Conservation (phyloP, 2,888 invertebrate genomes). For the Carterocephalus palaemon region DNA sequence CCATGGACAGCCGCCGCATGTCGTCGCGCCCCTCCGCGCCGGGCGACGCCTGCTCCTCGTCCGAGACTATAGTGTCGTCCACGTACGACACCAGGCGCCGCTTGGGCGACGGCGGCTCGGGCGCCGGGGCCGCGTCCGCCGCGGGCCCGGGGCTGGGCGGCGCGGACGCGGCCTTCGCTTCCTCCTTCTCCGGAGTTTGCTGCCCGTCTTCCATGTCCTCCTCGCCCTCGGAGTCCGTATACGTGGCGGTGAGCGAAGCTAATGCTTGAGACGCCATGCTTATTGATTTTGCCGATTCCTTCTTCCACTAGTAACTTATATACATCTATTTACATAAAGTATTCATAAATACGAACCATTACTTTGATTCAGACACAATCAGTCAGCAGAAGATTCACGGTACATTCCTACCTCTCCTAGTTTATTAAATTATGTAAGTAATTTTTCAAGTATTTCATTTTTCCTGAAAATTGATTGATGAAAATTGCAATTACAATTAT, state of each 20-base stretch:
- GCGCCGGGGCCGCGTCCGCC: slow-evolving; percentile 52
- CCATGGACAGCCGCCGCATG: slow-evolving; percentile 72
- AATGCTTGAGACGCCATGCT: slow-evolving; percentile 81
- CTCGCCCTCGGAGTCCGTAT: slow-evolving; percentile 95
- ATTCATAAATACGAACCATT: too few relatives aligned
- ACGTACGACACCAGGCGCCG: slow-evolving; percentile 83
- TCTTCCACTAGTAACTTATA: neutral
- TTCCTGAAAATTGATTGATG: too few relatives aligned
- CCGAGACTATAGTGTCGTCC: slow-evolving; percentile 86
- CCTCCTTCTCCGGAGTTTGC: slow-evolving; percentile 75
- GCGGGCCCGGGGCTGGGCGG: slow-evolving; percentile 54
- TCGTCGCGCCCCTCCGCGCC: slow-evolving; percentile 65
- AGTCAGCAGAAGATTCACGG: too few relatives aligned
- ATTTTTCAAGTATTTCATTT: too few relatives aligned
- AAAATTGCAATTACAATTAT: too few relatives aligned
- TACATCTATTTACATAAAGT: too few relatives aligned
- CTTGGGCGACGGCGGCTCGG: slow-evolving; percentile 71
- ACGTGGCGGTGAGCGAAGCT: slow-evolving; percentile 91
- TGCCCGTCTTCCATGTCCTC: slow-evolving; percentile 83
- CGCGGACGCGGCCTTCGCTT: slow-evolving; percentile 48
- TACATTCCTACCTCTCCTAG: too few relatives aligned
- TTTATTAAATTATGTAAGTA: too few relatives aligned
- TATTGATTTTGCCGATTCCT: too few relatives aligned
- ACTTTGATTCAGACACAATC: too few relatives aligned
- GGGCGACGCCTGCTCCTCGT: slow-evolving; percentile 81